These are phyloP conservation scores for Junonia oenone DNA, from an alignment of 2,888 invertebrate species.

Conservation along the genomic window DNA sequence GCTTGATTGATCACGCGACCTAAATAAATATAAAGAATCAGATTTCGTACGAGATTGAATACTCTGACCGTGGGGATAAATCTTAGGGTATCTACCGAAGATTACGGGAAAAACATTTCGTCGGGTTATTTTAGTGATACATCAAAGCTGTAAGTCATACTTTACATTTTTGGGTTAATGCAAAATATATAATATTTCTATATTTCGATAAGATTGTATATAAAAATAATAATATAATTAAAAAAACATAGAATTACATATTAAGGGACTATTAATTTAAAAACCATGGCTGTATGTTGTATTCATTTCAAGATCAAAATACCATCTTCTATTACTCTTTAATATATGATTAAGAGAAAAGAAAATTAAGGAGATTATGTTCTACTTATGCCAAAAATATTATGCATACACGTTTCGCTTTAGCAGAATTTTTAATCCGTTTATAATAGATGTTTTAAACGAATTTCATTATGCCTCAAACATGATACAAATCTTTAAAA, in stretches of 20 bases:
- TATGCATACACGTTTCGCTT: not conserved
- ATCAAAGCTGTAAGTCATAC: not conserved
- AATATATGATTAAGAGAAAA: not conserved
- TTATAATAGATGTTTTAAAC: too few species aligned
- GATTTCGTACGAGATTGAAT: constrained; percentile 1
- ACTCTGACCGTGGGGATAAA: not conserved
- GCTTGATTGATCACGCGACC: constrained; percentile 21
- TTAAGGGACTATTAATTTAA: too few species aligned
- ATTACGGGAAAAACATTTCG: not conserved
- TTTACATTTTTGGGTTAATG: not conserved
- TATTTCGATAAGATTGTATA: not conserved
- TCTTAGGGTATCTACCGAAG: not conserved
- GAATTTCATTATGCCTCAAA: too few species aligned
- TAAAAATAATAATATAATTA: too few species aligned
- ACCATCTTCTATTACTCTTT: too few species aligned
- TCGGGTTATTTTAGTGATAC: not conserved
- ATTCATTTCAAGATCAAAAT: too few species aligned
- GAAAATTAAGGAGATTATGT: not conserved
- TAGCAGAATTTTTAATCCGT: not conserved
- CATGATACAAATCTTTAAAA: too few species aligned
- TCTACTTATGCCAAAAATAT: not conserved
- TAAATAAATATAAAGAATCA: constrained; percentile 12
- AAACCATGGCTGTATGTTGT: too few species aligned
- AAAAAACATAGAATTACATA: too few species aligned
- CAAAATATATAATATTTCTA: not conserved